These are phyloP conservation scores for Poeciliopsis turrubarensis DNA, from an alignment of 2,113 vertebrate species.

Conservation along the genomic window DNA sequence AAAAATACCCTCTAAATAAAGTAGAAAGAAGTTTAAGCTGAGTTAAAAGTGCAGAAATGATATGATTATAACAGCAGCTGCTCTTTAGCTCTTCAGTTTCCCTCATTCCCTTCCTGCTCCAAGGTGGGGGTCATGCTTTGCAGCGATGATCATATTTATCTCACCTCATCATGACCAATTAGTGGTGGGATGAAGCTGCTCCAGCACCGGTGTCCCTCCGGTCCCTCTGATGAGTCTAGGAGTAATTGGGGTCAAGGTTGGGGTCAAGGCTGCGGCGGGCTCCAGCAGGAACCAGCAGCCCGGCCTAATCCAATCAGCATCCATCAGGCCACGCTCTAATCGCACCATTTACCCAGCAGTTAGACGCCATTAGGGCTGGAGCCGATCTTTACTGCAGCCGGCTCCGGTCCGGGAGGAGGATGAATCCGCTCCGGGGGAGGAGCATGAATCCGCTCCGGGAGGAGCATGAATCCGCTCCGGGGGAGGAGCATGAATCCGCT, in stretches of 20 bases:
- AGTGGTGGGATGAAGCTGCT: slow-evolving; percentile 66
- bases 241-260: slow-evolving; percentile 83
- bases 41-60: background rate
- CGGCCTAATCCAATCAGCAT: slow-evolving; percentile 79
- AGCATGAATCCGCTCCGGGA: slow-evolving; percentile 20
- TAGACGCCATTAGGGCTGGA: slow-evolving; percentile 70
- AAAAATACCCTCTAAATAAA: no score
- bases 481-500: slow-evolving; percentile 17
- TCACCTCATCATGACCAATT: slow-evolving; percentile 74
- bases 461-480: slow-evolving; percentile 12
- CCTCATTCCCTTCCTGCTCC: background rate
- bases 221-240: slow-evolving; percentile 68
- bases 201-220: slow-evolving; percentile 54
- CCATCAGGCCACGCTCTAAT: slow-evolving; percentile 76
- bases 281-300: slow-evolving; percentile 61
- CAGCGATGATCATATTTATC: slow-evolving; percentile 65
- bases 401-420: slow-evolving; percentile 17
- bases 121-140: slow-evolving; percentile 16
- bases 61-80: background rate
- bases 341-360: slow-evolving; percentile 75
- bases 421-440: slow-evolving; percentile 13
- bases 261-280: slow-evolving; percentile 70
- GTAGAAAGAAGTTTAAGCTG: background rate
- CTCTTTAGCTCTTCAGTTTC: background rate
- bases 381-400: slow-evolving; percentile 59